Evolutionary conservation across 2,797 vertebrate species (phyloP), one percentile per base, ranked within the genome.

Genomic region (Melanotaenia maccullochi): DNA sequence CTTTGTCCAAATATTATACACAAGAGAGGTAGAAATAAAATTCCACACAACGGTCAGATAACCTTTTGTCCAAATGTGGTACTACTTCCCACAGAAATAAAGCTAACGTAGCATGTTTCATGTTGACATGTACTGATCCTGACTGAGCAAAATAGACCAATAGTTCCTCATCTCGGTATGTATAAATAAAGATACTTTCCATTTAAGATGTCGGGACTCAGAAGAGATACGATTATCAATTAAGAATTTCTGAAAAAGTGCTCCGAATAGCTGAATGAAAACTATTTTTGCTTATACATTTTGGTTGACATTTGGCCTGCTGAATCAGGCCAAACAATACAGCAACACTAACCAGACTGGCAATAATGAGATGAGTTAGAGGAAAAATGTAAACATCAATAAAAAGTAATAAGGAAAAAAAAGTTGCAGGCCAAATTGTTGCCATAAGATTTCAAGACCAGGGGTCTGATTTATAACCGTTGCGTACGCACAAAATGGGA

Each of bases 351-450:
- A 73, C 20, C 42, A 20, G 18, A 30, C 42, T 44, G 42, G 16
- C 18, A 16, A 18, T 14, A 38, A 38, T 12, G 38, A 38, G 11
- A 38, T n/a, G n/a, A 16, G 40, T 4, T 16, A 42, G 40, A 42
- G 40, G 5, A 20, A 44, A 7, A 18, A 44, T 44, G 42, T 20
- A 5, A 44, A 18, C 42, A 44, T 5, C 42, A 44, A 63, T 56
- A 13, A 25, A 16, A 51, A 65, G 71, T 64, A 60, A 36, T 28
- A 35, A 24, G 59, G 64, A 65, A 22, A 25, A 66, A 22, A 38
- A 38, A 38, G 36, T 9, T 38, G 36, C 11, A 12, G 9, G 36
- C 36, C 11, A 12, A 38, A 38, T 38, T 38, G 36, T 38, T 38
- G 12, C 9, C 9, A 38, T 40, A 14, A 42, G 16, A 42, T 42